Conservation (phyloP, 30 jellyfish, hydroid and myxozoan genomes). For the Haliclystus octoradiatus region DNA sequence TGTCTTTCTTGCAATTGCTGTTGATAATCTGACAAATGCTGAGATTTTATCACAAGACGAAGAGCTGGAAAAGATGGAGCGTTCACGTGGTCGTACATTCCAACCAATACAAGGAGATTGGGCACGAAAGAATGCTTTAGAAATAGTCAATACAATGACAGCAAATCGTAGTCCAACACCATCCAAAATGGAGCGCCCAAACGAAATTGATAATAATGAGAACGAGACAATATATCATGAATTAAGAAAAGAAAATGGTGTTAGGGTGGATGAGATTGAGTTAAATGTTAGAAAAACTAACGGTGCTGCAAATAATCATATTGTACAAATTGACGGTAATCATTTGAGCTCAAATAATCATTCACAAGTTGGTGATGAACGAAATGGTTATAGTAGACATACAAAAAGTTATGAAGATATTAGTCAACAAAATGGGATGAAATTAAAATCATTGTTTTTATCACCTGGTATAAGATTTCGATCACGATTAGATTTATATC, state of each 20-base stretch:
- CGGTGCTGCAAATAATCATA: not conserved
- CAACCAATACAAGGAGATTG: not conserved
- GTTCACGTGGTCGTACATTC: not conserved
- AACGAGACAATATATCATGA: not conserved
- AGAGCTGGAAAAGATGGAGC: conserved; percentile 48
- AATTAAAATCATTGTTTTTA: no score
- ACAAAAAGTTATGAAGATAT: not conserved
- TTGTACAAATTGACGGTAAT: not conserved
- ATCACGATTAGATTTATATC: not conserved
- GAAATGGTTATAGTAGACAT: not conserved
- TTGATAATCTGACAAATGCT: conserved; percentile 90
- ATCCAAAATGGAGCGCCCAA: not conserved
- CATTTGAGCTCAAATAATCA: no score
- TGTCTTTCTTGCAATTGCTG: conserved; percentile 95
- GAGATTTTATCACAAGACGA: conserved; percentile 92
- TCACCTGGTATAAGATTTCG: not conserved
- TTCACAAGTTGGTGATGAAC: no score
- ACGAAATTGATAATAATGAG: not conserved
- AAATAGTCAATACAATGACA: not conserved
- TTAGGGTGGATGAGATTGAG: not conserved
- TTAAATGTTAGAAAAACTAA: not conserved
- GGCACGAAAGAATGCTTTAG: not conserved
- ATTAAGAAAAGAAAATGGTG: not conserved
- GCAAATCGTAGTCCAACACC: not conserved
- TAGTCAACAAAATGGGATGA: not conserved